These are phyloP conservation scores for Heliothis virescens DNA, from an alignment of 1,140 invertebrate genomes.

Conservation along the genomic window DNA sequence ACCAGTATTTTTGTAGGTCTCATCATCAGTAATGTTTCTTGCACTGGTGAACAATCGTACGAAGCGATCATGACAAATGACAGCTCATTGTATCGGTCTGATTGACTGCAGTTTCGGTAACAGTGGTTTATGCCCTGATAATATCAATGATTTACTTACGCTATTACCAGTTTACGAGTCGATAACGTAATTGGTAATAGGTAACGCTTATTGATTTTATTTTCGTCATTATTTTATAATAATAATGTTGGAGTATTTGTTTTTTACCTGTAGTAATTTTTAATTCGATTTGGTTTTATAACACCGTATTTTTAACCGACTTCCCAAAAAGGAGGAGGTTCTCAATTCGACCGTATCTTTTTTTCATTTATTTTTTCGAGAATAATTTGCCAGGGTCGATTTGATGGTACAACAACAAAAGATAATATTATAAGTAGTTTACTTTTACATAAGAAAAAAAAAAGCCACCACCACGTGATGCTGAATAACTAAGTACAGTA, in stretches of 20 bases:
- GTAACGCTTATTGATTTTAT: neutral
- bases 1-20: too few relatives aligned
- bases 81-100: slow-evolving; percentile 7
- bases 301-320: too few relatives aligned
- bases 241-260: neutral
- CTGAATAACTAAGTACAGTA: too few relatives aligned
- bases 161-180: neutral
- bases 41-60: neutral
- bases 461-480: too few relatives aligned
- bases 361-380: too few relatives aligned
- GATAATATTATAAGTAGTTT: too few relatives aligned
- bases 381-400: too few relatives aligned
- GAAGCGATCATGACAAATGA: slow-evolving; percentile 12
- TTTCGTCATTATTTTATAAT: neutral
- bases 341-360: too few relatives aligned
- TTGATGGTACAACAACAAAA: too few relatives aligned
- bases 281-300: neutral
- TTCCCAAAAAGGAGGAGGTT: too few relatives aligned
- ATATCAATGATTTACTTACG: slow-evolving; percentile 8
- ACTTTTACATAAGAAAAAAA: too few relatives aligned
- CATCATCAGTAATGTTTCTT: too few relatives aligned
- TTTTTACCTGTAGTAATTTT: neutral
- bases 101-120: neutral
- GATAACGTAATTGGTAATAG: neutral
- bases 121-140: slow-evolving; percentile 2